Percentiles rank a stretch among this genome's conserved stretches.
Conservation (phyloP, 2,888 invertebrate species). For the Oscheius sp. region DNA sequence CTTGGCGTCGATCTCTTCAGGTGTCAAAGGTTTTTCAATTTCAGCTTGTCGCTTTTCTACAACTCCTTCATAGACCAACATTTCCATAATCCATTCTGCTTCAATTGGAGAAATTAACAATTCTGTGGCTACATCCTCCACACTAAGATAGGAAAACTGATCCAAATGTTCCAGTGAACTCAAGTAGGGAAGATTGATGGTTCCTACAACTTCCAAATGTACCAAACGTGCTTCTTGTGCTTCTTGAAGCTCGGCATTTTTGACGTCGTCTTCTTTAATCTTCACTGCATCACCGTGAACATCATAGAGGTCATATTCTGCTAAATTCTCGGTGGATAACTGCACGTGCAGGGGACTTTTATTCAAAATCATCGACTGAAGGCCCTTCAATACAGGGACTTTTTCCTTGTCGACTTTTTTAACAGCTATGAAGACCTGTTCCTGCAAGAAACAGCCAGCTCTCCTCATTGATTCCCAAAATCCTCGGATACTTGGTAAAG, state of each 20-base stretch:
- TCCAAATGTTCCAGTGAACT: conserved; percentile 16
- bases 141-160: conserved; percentile 2
- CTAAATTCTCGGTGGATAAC: not conserved
- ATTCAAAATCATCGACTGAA: too few species aligned
- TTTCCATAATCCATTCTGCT: not conserved
- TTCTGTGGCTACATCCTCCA: not conserved
- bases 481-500: conserved; percentile 10
- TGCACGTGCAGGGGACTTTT: not conserved
- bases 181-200: not conserved
- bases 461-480: conserved; percentile 27
- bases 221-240: not conserved
- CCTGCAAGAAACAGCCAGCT: conserved; percentile 18
- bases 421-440: not conserved
- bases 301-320: conserved; percentile 3
- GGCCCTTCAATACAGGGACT: not conserved
- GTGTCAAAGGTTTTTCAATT: not conserved
- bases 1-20: not conserved
- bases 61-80: not conserved
- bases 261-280: not conserved
- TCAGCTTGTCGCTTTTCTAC: not conserved
- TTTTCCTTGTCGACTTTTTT: conserved; percentile 1
- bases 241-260: not conserved
- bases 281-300: not conserved
- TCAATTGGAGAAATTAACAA: not conserved
- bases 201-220: conserved; percentile 11